Base-by-base conservation (phyloP, 2,797 vertebrate species). In the Huso huso region DNA sequence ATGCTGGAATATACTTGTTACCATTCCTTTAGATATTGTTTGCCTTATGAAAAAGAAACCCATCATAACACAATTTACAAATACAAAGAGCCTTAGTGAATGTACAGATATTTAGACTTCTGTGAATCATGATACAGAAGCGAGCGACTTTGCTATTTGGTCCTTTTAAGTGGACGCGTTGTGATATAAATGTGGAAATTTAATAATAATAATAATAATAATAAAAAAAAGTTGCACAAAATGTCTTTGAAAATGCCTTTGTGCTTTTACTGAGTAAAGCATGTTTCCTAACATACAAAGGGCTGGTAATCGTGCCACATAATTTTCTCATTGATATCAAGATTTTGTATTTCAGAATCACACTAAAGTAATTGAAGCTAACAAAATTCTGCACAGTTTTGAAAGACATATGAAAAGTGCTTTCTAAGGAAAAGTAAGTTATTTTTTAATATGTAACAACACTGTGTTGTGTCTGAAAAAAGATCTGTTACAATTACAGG, bases 1-100 rank as follows among this genome's bases (percentile, higher is more conserved):
- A 90, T 87, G 92, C 92, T 92, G 91, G 92, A 91, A 84, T 84
- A 76, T 90, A 95, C 91, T 93, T 91, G 88, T 89, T 86, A 90
- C 87, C 91, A 94, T 96, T 95, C 87, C 92, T 92, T 88, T 89
- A 91, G 88, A 92, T 91, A 85, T 91, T 86, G 87, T 94, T 94
- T 94, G 91, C 92, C 93, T 94, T 95, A 93, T 87, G 90, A 88
- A 79, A 92, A 90, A 37, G 23, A 37, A 37, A 83, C 86, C 84
- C 81, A 88, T 89, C 87, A 89, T 88, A 87, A 87, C 77, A 84
- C 86, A 80, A 82, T 85, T 86, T 90, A 84, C 88, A 86, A 90
- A 91, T 92, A 86, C 83, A 87, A 88, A 86, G 89, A 85, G 90
- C 89, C 88, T 95, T 92, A 86, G 89, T 92, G 92, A 94, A 93